These are phyloP conservation scores for Eurystomus gularis DNA, from an alignment of 2,113 vertebrate species.

Conservation along the genomic window DNA sequence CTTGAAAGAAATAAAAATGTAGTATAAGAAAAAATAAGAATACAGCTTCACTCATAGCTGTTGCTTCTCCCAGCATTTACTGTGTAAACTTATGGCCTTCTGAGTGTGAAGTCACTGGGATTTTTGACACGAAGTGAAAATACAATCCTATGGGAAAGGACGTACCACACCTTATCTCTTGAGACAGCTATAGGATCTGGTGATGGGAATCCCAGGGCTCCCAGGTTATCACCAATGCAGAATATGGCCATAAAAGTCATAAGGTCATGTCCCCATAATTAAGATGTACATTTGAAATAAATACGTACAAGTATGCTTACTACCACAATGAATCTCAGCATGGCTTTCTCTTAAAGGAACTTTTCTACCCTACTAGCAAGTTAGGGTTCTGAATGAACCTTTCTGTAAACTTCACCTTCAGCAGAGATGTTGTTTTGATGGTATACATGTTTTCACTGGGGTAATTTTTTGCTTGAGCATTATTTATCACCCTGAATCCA, in stretches of 20 bases:
- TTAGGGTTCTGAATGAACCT: background rate
- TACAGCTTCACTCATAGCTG: background rate
- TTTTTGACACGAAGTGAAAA: background rate
- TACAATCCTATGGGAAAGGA: background rate
- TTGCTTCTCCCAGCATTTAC: background rate
- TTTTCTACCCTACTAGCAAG: background rate
- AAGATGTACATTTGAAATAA: background rate
- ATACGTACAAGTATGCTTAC: background rate
- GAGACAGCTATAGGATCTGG: background rate
- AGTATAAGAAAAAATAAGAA: background rate
- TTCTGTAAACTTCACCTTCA: background rate
- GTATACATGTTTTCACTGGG: background rate
- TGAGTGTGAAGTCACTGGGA: background rate
- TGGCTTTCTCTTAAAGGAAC: background rate
- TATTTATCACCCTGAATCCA: background rate
- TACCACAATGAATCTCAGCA: background rate
- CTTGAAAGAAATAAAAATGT: background rate
- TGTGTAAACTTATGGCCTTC: background rate
- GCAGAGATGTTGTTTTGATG: background rate
- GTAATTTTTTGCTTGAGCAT: background rate
- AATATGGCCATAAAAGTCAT: background rate
- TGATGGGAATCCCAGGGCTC: background rate
- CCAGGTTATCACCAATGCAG: background rate
- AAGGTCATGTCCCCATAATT: background rate
- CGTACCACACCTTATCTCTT: background rate